Conservation (phyloP, 1,140 invertebrate genomes). For the Ylistrum balloti region DNA sequence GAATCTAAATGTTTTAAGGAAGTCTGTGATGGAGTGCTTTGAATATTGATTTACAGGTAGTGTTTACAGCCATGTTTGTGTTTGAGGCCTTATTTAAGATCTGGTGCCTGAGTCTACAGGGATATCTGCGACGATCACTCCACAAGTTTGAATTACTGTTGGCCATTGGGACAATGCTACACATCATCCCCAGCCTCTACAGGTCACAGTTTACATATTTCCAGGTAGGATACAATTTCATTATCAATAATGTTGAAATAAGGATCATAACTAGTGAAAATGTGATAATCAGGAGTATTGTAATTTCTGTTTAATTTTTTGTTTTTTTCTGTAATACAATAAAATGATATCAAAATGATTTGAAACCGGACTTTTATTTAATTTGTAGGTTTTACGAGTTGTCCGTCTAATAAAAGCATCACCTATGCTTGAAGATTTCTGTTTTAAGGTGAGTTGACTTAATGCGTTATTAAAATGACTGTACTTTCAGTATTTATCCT, state of each 20-base stretch:
- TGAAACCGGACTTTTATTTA: no score
- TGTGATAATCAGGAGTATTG: no score
- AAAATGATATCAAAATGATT: no score
- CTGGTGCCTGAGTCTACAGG: conserved; percentile 96
- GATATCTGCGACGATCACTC: conserved; percentile 97
- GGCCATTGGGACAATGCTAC: conserved; percentile 96
- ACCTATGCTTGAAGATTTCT: conserved; percentile 99
- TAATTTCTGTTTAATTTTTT: no score
- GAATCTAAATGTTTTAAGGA: no score
- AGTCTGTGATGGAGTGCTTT: no score
- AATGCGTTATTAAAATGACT: not conserved
- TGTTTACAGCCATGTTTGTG: conserved; percentile 97
- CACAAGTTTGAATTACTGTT: conserved; percentile 99
- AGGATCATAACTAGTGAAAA: no score
- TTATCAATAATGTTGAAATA: not conserved
- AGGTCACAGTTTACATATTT: conserved; percentile 97
- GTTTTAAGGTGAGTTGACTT: conserved; percentile 90
- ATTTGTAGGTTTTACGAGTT: conserved; percentile 93
- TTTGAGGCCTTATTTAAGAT: conserved; percentile 98
- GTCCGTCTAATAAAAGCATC: conserved; percentile 99
- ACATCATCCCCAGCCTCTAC: conserved; percentile 96
- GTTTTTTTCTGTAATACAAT: no score
- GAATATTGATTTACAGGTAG: conserved; percentile 84
- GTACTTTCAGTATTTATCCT: no score
- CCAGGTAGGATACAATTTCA: conserved; percentile 86